phyloP scores from a whole-genome alignment of 2,888 invertebrate species.

The Protophormia terraenovae region DNA sequence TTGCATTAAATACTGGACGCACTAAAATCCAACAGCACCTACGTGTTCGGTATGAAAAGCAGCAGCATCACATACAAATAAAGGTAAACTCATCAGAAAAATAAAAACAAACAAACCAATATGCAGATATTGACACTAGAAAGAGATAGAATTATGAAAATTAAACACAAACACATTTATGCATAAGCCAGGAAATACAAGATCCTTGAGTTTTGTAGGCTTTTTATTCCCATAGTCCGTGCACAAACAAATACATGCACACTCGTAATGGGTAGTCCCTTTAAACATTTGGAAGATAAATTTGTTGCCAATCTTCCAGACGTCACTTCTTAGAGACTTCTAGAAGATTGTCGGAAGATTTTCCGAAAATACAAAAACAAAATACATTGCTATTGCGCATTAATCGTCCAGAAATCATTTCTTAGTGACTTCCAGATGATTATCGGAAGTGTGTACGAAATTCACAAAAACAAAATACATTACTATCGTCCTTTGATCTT shows the following conservation, averaged over 20 bases:
- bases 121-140: slow-evolving; percentile 69
- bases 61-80: slow-evolving; percentile 22
- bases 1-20: slow-evolving; percentile 56
- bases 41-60: neutral
- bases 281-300: too few species aligned
- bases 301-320: too few species aligned
- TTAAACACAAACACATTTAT: neutral
- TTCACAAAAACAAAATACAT: too few species aligned
- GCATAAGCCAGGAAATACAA: slow-evolving; percentile 19
- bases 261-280: neutral
- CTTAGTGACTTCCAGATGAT: too few species aligned
- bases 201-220: slow-evolving; percentile 62
- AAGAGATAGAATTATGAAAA: slow-evolving; percentile 51
- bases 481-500: too few species aligned
- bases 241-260: slow-evolving; percentile 3
- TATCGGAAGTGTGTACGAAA: too few species aligned
- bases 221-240: slow-evolving; percentile 40
- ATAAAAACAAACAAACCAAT: slow-evolving; percentile 63
- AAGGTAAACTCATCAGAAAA: slow-evolving; percentile 60
- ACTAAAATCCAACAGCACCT: slow-evolving; percentile 53
- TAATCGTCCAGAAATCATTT: too few species aligned
- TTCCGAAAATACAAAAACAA: too few species aligned
- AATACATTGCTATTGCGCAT: too few species aligned
- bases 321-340: too few species aligned
- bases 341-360: too few species aligned